Evolutionary conservation across 2,888 invertebrate species (phyloP).

Genomic region (Pristionchus mayeri): DNA sequence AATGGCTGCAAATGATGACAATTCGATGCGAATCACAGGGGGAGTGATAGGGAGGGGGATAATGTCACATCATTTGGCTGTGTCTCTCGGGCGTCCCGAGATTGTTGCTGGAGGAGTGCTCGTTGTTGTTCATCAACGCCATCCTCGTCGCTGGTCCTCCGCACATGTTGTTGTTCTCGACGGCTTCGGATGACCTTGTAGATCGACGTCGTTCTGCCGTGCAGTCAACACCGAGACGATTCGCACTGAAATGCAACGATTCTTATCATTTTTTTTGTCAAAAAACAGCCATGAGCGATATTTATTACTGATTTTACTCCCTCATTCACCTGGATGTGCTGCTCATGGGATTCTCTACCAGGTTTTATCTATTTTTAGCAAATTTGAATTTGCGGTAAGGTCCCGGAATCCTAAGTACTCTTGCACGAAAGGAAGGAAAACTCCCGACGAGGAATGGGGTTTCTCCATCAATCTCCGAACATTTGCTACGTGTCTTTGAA

Average conservation of each 20-base stretch:
- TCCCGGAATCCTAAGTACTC: background rate
- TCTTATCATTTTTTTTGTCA: too few species aligned
- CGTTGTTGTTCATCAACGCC: conserved; percentile 48
- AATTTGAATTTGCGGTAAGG: background rate
- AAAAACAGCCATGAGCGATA: too few species aligned
- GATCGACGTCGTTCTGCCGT: conserved; percentile 42
- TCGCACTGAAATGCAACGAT: background rate
- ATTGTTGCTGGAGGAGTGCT: background rate
- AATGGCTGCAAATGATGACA: conserved; percentile 7
- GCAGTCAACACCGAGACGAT: conserved; percentile 22
- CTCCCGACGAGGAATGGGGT: background rate
- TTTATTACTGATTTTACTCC: too few species aligned
- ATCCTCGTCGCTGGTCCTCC: conserved; percentile 35
- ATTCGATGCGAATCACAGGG: conserved; percentile 12
- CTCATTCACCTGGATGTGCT: too few species aligned
- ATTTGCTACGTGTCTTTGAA: conserved; percentile 13
- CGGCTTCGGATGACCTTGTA: conserved; percentile 45
- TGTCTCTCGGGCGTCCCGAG: conserved; percentile 5
- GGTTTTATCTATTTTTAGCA: too few species aligned
- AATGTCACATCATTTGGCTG: conserved; percentile 8
- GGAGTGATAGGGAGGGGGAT: background rate
- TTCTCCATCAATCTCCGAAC: background rate
- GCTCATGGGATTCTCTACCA: background rate
- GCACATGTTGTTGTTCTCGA: conserved; percentile 49
- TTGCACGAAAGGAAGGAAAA: background rate